Evolutionary conservation across 2,888 invertebrate species (phyloP).

Genomic region (Tipula helvola): DNA sequence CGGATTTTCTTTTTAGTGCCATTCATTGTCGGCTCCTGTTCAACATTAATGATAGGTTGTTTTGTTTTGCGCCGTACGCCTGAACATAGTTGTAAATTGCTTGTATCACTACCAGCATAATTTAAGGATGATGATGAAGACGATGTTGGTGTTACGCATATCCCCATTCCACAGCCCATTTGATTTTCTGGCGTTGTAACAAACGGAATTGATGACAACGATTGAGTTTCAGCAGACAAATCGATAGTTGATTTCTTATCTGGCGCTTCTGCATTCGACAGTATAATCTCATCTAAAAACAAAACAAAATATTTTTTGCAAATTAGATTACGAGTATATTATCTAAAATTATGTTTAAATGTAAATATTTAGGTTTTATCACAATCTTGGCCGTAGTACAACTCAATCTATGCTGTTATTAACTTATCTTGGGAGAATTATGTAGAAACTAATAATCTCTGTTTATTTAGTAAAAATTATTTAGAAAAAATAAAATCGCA

Average conservation of each 20-base stretch:
- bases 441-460: background rate
- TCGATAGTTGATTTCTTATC: background rate
- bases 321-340: background rate
- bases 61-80: constrained; percentile 17
- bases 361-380: background rate
- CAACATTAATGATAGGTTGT: background rate
- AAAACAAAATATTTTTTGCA: background rate
- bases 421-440: background rate
- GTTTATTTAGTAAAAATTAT: background rate
- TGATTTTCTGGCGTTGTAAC: background rate
- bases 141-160: background rate
- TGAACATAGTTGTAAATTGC: background rate
- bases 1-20: constrained; percentile 56
- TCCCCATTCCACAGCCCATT: background rate
- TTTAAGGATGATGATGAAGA: background rate
- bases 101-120: background rate
- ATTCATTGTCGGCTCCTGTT: constrained; percentile 25
- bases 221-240: background rate
- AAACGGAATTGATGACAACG: background rate
- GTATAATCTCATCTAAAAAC: background rate
- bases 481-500: too few relatives aligned
- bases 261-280: background rate
- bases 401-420: background rate
- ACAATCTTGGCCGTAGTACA: background rate
- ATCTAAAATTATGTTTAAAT: background rate